Conservation (phyloP, 1,140 invertebrate genomes). For the Phocides pigmalion region DNA sequence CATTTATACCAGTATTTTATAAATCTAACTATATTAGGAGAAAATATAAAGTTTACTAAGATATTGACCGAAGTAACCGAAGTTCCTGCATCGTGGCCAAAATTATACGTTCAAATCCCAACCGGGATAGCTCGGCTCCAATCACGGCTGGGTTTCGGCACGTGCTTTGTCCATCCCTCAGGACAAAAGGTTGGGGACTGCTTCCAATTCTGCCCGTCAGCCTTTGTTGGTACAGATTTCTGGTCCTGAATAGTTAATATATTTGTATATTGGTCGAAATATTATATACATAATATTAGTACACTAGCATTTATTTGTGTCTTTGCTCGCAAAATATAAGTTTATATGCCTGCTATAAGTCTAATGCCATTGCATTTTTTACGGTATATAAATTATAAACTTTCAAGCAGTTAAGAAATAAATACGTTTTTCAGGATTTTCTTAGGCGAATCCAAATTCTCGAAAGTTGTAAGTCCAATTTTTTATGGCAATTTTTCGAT, state of each 20-base stretch:
- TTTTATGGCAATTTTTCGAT: too few relatives aligned
- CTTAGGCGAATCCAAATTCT: too few relatives aligned
- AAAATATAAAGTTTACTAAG: background rate
- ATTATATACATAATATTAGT: too few relatives aligned
- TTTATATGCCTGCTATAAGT: too few relatives aligned
- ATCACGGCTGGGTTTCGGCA: slow-evolving; percentile 4
- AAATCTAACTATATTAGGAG: background rate
- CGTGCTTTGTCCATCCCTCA: slow-evolving; percentile 11
- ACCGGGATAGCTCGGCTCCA: background rate
- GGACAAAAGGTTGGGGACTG: background rate
- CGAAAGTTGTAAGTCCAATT: too few relatives aligned
- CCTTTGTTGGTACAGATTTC: background rate
- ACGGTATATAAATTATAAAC: too few relatives aligned
- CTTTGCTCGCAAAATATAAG: too few relatives aligned
- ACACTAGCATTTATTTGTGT: too few relatives aligned
- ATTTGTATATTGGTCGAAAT: background rate
- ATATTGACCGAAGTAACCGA: background rate
- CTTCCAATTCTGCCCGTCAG: slow-evolving; percentile 4
- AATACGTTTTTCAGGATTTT: too few relatives aligned
- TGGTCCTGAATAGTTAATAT: background rate
- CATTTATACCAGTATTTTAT: too few relatives aligned
- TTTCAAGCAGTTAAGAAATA: too few relatives aligned
- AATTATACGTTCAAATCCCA: slow-evolving; percentile 4
- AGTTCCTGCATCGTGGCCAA: background rate
- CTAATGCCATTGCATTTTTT: too few relatives aligned